Evolutionary conservation across 2,113 vertebrate genomes (phyloP).

Genomic region (Sceloporus undulatus): DNA sequence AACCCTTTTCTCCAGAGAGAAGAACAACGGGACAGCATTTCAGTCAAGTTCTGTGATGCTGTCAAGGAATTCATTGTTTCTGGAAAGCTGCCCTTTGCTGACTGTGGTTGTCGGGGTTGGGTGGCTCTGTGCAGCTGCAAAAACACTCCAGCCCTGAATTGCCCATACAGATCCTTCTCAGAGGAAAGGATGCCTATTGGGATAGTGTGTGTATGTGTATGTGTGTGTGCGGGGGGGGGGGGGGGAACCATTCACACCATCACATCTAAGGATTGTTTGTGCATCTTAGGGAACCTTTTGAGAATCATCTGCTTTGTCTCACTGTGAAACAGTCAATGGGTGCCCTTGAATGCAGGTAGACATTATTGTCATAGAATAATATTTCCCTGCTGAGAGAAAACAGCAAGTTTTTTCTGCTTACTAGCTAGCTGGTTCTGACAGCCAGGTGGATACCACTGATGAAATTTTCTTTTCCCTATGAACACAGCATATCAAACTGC

Average conservation of each 20-base stretch:
- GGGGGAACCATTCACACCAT: neutral
- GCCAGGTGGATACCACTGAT: accelerated
- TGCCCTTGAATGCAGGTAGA: neutral
- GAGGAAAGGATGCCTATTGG: neutral
- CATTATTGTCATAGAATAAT: neutral
- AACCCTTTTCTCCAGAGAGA: neutral
- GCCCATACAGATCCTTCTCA: accelerated
- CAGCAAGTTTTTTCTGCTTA: neutral
- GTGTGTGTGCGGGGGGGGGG: no score
- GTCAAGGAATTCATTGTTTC: neutral
- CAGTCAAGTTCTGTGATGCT: neutral
- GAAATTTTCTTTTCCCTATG: neutral
- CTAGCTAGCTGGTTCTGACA: accelerated
- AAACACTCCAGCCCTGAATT: neutral
- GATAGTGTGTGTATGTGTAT: no score
- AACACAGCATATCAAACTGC: neutral
- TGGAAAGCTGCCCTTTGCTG: neutral
- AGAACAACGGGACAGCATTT: neutral
- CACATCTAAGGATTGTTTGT: neutral
- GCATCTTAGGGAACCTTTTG: neutral
- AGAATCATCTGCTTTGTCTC: neutral
- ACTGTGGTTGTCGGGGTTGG: neutral
- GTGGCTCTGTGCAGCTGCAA: neutral
- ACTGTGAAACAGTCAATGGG: neutral
- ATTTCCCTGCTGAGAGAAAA: neutral